phyloP scores from a whole-genome alignment of 2,888 invertebrate species.

The Orthosia gothica region DNA sequence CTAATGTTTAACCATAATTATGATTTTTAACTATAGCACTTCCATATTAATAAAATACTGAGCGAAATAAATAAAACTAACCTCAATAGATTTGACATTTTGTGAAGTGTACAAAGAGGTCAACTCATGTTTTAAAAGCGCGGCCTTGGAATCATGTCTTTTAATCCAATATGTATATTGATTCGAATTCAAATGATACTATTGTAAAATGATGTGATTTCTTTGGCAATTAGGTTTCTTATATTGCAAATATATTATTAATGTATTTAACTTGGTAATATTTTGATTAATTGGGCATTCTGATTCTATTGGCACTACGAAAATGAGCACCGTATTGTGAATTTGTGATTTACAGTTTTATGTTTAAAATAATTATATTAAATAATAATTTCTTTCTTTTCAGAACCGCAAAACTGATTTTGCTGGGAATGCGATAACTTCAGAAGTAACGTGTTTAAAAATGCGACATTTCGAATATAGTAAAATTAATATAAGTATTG shows the following conservation, averaged over 20 bases:
- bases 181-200: neutral
- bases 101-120: slow-evolving; percentile 10
- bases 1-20: neutral
- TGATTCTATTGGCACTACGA: neutral
- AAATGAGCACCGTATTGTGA: neutral
- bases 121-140: slow-evolving; percentile 4
- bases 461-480: neutral
- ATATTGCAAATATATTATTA: neutral
- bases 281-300: neutral
- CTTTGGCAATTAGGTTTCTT: neutral
- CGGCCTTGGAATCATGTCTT: slow-evolving; percentile 39
- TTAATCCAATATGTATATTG: slow-evolving; percentile 9
- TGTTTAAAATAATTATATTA: neutral
- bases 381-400: slow-evolving; percentile 16
- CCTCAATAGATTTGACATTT: slow-evolving; percentile 38
- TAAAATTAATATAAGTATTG: neutral
- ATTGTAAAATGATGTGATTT: slow-evolving; percentile 5
- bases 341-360: neutral
- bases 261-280: neutral
- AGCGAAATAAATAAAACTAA: slow-evolving; percentile 14
- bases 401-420: slow-evolving; percentile 34
- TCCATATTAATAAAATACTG: neutral
- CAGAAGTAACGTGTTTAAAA: neutral
- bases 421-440: neutral
- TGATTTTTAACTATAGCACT: too few species aligned